Evolutionary conservation across 2,113 vertebrate genomes (phyloP), one percentile per base, ranked within the genome.

Genomic region (Lichenostomus cassidix): DNA sequence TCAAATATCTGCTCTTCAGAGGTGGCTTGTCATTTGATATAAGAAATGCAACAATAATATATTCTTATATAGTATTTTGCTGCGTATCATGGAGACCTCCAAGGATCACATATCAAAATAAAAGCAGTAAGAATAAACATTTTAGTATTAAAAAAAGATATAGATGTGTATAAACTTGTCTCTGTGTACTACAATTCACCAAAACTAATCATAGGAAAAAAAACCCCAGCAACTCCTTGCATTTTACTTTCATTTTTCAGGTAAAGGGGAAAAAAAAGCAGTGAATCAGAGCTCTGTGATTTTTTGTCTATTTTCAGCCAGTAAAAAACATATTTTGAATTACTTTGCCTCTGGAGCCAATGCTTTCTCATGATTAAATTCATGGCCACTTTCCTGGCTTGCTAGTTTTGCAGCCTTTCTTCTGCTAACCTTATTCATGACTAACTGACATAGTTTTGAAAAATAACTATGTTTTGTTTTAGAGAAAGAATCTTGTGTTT

Each of bases 91-190:
- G 19, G 33, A 88, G 71, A 82, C 63, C 67, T 78, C 68, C 69
- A 90, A 76, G 68, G 73, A 52, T 93, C 41, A 88, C 55, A 58
- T 31, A 92, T 86, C 64, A 91, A 94, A 91, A 94, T 70, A 88
- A 79, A 96, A 90, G 52, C 69, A 89, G 62, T 35, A 76, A 78
- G 68, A 89, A 85, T 60, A 94, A 94, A 65, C 44, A 81, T 84
- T 19, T 62, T 44, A 58, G 28, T 49, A 94, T 58, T 83, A 94
- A 91, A 94, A 64, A 60, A 88, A 87, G 18, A 84, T 68, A 67
- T 16, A 88, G 67, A 90, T 76, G 29, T 62, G 19, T 49, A 83
- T 82, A 56, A 91, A 76, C 21, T 33, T 52, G 39, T 63, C 29
- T 77, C 15, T 47, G 12, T 55, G 58, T 58, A 76, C 25, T 76